These are phyloP conservation scores for Drosophila subquinaria DNA, from an alignment of 2,888 invertebrate species.

Conservation along the genomic window DNA sequence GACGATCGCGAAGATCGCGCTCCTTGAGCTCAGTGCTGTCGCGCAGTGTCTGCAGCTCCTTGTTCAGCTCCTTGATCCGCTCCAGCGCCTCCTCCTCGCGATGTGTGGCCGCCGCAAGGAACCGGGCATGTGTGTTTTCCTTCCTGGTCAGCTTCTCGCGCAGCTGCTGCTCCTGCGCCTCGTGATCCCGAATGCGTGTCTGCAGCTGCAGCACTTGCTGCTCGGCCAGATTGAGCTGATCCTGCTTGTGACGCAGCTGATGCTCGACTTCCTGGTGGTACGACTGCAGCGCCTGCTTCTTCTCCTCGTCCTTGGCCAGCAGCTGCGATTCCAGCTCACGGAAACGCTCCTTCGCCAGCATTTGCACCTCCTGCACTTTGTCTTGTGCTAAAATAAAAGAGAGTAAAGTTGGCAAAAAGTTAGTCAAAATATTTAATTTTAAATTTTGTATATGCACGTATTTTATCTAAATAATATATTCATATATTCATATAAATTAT, in stretches of 20 bases:
- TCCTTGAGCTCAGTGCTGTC: slow-evolving; percentile 78
- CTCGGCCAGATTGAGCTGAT: slow-evolving; percentile 85
- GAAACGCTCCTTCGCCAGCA: slow-evolving; percentile 80
- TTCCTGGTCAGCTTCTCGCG: slow-evolving; percentile 72
- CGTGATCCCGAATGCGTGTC: slow-evolving; percentile 72
- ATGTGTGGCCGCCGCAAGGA: slow-evolving; percentile 68
- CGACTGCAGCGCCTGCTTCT: slow-evolving; percentile 75
- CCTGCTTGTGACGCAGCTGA: slow-evolving; percentile 78
- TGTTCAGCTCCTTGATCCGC: slow-evolving; percentile 79
- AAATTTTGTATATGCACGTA: too few relatives aligned
- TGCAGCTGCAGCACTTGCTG: slow-evolving; percentile 80
- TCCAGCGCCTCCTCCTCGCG: slow-evolving; percentile 83
- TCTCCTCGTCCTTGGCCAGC: slow-evolving; percentile 74
- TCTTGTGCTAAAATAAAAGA: slow-evolving; percentile 86
- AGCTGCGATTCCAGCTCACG: slow-evolving; percentile 79
- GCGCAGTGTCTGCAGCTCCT: slow-evolving; percentile 81
- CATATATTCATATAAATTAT: too few relatives aligned
- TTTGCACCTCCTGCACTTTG: slow-evolving; percentile 86
- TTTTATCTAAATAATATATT: too few relatives aligned
- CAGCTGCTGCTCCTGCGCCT: slow-evolving; percentile 75
- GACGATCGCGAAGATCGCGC: slow-evolving; percentile 83
- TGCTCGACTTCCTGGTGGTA: slow-evolving; percentile 75
- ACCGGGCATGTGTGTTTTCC: slow-evolving; percentile 76
- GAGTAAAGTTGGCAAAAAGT: neutral
- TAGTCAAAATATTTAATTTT: slow-evolving; percentile 3